These are phyloP conservation scores for Ichneumoninae sp. DNA, from an alignment of 2,888 invertebrate species.

Conservation along the genomic window DNA sequence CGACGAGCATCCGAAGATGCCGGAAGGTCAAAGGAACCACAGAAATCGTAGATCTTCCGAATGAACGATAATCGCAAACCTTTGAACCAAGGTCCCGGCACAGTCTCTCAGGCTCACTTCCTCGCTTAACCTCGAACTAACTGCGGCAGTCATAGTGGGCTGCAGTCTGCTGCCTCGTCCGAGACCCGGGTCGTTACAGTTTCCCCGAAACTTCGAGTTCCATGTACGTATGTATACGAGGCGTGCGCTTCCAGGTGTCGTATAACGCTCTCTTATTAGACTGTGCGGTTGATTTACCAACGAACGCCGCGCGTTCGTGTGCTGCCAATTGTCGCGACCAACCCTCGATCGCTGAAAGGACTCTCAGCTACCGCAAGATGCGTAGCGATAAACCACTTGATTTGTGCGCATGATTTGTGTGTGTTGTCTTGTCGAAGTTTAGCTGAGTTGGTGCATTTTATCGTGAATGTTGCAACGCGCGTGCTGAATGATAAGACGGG, in stretches of 20 bases:
- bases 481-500: no score
- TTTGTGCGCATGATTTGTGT: background rate
- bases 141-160: background rate
- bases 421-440: background rate
- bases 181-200: background rate
- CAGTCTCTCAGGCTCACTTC: background rate
- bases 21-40: conserved; percentile 6
- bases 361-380: background rate
- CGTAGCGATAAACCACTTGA: background rate
- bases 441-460: background rate
- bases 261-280: background rate
- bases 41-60: conserved; percentile 17
- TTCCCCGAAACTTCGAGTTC: background rate
- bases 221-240: background rate
- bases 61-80: conserved; percentile 14
- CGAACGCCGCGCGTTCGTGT: background rate
- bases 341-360: background rate
- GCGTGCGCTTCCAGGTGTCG: background rate
- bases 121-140: background rate
- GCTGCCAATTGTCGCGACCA: background rate
- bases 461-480: no score
- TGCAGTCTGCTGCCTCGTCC: background rate
- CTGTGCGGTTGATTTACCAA: background rate
- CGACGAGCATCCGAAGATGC: background rate
- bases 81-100: conserved; percentile 1